Conservation (phyloP, 2,113 vertebrate species). For the Osmerus mordax region DNA sequence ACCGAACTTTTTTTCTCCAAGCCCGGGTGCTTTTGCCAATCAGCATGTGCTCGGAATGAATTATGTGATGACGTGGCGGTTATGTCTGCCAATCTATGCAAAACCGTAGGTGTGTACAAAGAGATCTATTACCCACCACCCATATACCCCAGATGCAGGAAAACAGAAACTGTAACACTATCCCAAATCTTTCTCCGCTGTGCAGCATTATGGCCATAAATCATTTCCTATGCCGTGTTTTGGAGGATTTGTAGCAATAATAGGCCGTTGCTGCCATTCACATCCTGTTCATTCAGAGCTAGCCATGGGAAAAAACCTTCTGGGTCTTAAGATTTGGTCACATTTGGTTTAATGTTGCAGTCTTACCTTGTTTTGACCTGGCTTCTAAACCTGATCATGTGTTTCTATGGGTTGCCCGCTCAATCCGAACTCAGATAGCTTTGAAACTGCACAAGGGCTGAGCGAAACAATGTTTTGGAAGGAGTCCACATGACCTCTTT, state of each 20-base stretch:
- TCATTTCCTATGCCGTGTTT: constrained; percentile 75
- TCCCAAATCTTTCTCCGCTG: constrained; percentile 62
- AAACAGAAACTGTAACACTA: constrained; percentile 69
- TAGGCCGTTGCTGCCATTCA: constrained; percentile 70
- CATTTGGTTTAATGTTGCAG: constrained; percentile 64
- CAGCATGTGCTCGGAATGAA: constrained; percentile 57
- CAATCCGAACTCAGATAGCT: constrained; percentile 50
- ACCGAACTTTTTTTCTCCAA: neutral
- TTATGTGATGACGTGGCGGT: constrained; percentile 62
- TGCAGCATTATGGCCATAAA: constrained; percentile 72
- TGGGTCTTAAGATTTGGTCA: constrained; percentile 69
- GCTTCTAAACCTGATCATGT: constrained; percentile 58
- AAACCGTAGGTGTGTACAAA: constrained; percentile 64
- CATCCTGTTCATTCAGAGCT: constrained; percentile 64
- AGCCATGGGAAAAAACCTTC: constrained; percentile 65
- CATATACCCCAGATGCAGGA: constrained; percentile 71
- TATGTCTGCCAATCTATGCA: constrained; percentile 70
- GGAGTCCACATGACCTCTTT: constrained; percentile 52
- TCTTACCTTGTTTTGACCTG: constrained; percentile 65
- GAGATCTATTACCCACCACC: constrained; percentile 67
- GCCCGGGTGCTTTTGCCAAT: constrained; percentile 46
- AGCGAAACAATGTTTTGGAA: constrained; percentile 61
- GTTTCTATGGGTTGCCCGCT: constrained; percentile 61
- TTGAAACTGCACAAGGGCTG: constrained; percentile 50
- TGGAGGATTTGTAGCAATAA: constrained; percentile 72